Conservation (phyloP, 92 coral and sea anemone genomes). For the Meandrina meandrites region DNA sequence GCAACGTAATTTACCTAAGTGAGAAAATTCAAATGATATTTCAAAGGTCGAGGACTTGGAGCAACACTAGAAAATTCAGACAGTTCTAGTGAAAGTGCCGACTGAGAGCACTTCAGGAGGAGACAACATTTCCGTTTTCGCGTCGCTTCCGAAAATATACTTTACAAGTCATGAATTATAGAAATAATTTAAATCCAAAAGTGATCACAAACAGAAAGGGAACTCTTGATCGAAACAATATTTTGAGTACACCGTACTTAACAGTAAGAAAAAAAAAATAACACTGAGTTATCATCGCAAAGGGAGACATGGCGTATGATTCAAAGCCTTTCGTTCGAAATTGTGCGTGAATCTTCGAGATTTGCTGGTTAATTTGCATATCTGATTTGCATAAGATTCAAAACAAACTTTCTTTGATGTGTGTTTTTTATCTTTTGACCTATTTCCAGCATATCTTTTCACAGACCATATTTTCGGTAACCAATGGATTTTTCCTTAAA, state of each 20-base stretch:
- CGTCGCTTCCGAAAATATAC: background rate
- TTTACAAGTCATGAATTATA: slow-evolving; percentile 5
- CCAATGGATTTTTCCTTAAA: background rate
- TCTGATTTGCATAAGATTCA: slow-evolving; percentile 35
- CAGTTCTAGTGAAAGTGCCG: background rate
- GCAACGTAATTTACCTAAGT: background rate
- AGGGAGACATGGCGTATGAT: background rate
- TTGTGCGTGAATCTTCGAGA: slow-evolving; percentile 19
- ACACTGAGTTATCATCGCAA: background rate
- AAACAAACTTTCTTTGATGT: slow-evolving; percentile 26
- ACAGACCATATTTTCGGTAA: background rate
- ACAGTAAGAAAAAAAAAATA: background rate
- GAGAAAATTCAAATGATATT: background rate
- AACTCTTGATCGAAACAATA: background rate
- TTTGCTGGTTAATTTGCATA: slow-evolving; percentile 8
- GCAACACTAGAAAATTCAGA: background rate
- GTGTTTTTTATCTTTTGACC: slow-evolving; percentile 19
- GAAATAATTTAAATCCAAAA: background rate
- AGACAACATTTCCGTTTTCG: background rate
- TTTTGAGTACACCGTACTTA: background rate
- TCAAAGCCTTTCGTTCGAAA: background rate
- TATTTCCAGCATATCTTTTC: background rate
- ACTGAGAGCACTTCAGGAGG: background rate
- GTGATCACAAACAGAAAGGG: background rate
- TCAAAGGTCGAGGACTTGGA: background rate